Conservation (phyloP, 1,140 invertebrate genomes). For the Drosophila nikananu region DNA sequence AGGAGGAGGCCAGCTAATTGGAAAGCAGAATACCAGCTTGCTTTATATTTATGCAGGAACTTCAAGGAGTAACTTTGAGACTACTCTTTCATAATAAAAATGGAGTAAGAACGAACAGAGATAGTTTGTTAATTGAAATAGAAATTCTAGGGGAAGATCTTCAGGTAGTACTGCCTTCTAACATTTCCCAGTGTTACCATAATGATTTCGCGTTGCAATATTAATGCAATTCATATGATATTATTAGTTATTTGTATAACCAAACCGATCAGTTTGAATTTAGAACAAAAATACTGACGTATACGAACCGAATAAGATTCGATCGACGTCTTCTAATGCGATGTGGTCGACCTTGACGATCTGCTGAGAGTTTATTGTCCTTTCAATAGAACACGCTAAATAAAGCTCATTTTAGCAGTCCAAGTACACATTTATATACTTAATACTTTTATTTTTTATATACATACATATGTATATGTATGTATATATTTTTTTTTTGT, state of each 20-base stretch:
- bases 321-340: slow-evolving; percentile 65
- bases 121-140: background rate
- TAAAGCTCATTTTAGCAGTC: slow-evolving; percentile 63
- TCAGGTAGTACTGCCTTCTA: background rate
- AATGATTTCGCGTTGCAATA: no score
- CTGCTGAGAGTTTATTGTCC: slow-evolving; percentile 79
- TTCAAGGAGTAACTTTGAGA: background rate
- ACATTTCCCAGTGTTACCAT: background rate
- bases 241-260: slow-evolving; percentile 25
- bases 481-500: slow-evolving; percentile 13
- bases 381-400: slow-evolving; percentile 84
- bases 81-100: background rate
- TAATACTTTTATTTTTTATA: slow-evolving; percentile 19
- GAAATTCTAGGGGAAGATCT: background rate
- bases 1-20: no score
- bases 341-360: slow-evolving; percentile 77
- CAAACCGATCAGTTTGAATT: slow-evolving; percentile 11
- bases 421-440: slow-evolving; percentile 58
- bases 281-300: slow-evolving; percentile 19
- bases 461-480: slow-evolving; percentile 37
- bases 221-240: background rate
- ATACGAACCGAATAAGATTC: slow-evolving; percentile 41
- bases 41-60: background rate
- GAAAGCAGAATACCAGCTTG: background rate
- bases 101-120: background rate